Base-by-base conservation (phyloP, 2,797 vertebrate species). In the Emys orbicularis region DNA sequence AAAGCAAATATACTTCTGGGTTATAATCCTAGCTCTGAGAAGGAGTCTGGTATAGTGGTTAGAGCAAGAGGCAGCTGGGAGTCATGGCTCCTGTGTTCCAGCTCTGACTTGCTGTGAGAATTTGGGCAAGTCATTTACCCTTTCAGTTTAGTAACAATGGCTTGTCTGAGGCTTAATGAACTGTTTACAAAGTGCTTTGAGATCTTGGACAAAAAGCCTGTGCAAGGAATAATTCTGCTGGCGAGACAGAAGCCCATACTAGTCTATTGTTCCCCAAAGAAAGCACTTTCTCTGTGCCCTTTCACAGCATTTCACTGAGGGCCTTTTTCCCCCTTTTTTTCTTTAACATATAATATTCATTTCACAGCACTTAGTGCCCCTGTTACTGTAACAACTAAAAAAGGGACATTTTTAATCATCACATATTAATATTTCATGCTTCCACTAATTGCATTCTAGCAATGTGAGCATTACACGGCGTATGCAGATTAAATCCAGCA, bases 91-190 rank as follows among this genome's bases (percentile, higher is more conserved):
- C 13, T 53, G n/a, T 65, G 44, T 87, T 31, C 53, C 3, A 80
- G 44, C 7, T 7, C 0, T 0, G 68, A n/a, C 47, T 0, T 2
- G 5, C 53, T 23, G 11, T 3, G 44, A 77, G 72, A 37, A 16
- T 44, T 44, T n/a, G 50, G 37, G 61, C 34, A 47, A 6, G 12
- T 1, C 13, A n/a, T 12, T 52, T 6, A 61, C 9, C 21, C 72
- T 68, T 47, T 57, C 13, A 29, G 61, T 11, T 12, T 54, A 34
- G 25, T 18, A 37, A 47, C 16, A 49, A 31, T 3, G 11, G 52
- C 25, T 61, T 50, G 59, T 23, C 7, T 0, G 2, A n/a, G 37
- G 81, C 84, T 74, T 16, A 25, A 53, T 79, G 61, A 50, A 65
- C 57, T 79, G 2, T 49, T 82, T 79, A 11, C 12, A 53, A 50